Evolutionary conservation across 2,888 invertebrate species (phyloP).

Genomic region (Tachina grossa): DNA sequence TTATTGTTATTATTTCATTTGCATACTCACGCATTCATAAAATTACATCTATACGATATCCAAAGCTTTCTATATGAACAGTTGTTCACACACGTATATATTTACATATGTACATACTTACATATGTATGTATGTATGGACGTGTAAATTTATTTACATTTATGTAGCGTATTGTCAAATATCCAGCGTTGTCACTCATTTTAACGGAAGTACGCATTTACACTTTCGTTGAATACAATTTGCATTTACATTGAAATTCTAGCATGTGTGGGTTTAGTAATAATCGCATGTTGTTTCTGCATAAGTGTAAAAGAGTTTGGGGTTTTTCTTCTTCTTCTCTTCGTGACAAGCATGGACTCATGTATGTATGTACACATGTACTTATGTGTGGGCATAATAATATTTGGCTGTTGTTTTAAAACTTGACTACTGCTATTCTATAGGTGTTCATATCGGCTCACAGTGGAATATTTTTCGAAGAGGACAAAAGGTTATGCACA

Average conservation of each 20-base stretch:
- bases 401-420: too few relatives aligned
- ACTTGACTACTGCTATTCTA: too few relatives aligned
- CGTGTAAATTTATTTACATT: background rate
- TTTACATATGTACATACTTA: too few relatives aligned
- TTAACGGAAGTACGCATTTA: conserved; percentile 61
- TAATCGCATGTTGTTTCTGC: background rate
- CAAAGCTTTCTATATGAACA: conserved; percentile 3
- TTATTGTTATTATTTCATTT: conserved; percentile 43
- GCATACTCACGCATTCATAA: background rate
- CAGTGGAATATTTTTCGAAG: too few relatives aligned
- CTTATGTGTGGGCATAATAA: too few relatives aligned
- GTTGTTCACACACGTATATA: too few relatives aligned
- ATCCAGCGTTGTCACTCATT: conserved; percentile 51
- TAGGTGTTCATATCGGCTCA: too few relatives aligned
- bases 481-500: too few relatives aligned
- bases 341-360: background rate
- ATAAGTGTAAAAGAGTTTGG: background rate
- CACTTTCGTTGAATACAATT: conserved; percentile 56
- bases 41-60: background rate
- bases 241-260: background rate
- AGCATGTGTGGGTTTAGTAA: background rate
- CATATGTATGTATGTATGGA: too few relatives aligned
- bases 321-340: background rate
- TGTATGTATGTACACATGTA: too few relatives aligned
- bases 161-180: conserved; percentile 18